Percentiles rank a stretch among this genome's conserved stretches.
These are phyloP conservation scores for Forbesichthys agassizii DNA, from an alignment of 2,113 vertebrate species.

Conservation along the genomic window DNA sequence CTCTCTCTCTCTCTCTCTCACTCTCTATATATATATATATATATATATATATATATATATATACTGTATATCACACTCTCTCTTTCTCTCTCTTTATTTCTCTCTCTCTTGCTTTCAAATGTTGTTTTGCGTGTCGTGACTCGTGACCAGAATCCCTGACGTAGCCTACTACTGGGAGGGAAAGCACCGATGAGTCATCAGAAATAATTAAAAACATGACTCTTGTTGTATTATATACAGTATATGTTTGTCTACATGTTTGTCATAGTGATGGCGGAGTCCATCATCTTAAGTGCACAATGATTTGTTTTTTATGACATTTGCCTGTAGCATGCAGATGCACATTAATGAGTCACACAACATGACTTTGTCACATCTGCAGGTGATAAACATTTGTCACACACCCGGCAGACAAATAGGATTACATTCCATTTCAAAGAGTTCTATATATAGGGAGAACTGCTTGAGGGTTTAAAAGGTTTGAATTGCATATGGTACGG, in stretches of 20 bases:
- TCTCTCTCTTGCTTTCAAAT: background rate
- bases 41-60: constrained; percentile 8
- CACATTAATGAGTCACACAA: constrained; percentile 24
- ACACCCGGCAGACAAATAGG: background rate
- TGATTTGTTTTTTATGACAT: constrained; percentile 5
- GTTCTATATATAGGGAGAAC: constrained; percentile 16
- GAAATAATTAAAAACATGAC: background rate
- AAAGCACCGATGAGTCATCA: too few relatives aligned
- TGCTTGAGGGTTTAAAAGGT: constrained; percentile 6
- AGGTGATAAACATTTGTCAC: constrained; percentile 47
- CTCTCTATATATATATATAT: constrained; percentile 1
- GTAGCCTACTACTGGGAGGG: background rate
- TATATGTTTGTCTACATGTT: constrained; percentile 29
- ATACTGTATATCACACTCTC: background rate
- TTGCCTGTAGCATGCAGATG: constrained; percentile 10
- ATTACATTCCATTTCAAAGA: constrained; percentile 17
- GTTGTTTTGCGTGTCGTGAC: background rate
- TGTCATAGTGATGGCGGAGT: constrained; percentile 3
- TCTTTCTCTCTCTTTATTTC: background rate
- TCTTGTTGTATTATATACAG: constrained; percentile 4
- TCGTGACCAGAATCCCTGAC: constrained; percentile 22
- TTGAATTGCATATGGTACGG: background rate
- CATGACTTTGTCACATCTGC: constrained; percentile 25
- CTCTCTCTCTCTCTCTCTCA: background rate
- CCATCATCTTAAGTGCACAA: background rate